phyloP scores from a whole-genome alignment of 2,113 vertebrate species.

The Hydropotes inermis region DNA sequence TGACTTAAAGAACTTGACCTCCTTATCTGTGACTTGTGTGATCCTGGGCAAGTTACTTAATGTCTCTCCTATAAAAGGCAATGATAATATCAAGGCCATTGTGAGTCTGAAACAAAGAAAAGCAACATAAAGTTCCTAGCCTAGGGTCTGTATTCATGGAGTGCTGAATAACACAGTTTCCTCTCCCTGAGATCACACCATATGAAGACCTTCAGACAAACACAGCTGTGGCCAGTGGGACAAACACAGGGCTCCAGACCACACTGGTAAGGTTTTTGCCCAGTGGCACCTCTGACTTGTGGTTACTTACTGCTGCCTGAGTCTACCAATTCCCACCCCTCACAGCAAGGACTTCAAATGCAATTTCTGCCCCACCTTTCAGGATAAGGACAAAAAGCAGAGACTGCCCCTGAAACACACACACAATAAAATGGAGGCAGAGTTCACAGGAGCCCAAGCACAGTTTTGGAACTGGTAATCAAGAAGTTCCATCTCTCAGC shows the following conservation, averaged over 20 bases:
- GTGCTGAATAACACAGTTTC: neutral
- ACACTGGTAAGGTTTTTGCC: neutral
- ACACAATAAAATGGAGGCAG: neutral
- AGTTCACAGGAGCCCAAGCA: neutral
- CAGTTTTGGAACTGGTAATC: neutral
- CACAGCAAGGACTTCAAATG: neutral
- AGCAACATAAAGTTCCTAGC: neutral
- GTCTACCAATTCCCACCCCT: neutral
- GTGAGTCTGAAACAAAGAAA: neutral
- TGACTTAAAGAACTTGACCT: neutral
- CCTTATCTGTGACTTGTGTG: neutral
- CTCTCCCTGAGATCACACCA: neutral
- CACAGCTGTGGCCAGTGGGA: neutral
- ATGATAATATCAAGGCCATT: neutral
- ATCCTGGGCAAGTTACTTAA: neutral
- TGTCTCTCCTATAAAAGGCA: neutral
- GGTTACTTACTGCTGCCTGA: neutral
- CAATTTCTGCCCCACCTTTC: neutral
- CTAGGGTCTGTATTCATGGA: neutral
- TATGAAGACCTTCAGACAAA: rapidly evolving
- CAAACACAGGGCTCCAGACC: neutral
- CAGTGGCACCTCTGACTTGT: neutral
- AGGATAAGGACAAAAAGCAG: neutral
- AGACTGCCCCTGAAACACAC: neutral
- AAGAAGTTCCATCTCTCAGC: neutral